Evolutionary conservation across 1,140 invertebrate species (phyloP).

Genomic region (Bombus pascuorum): DNA sequence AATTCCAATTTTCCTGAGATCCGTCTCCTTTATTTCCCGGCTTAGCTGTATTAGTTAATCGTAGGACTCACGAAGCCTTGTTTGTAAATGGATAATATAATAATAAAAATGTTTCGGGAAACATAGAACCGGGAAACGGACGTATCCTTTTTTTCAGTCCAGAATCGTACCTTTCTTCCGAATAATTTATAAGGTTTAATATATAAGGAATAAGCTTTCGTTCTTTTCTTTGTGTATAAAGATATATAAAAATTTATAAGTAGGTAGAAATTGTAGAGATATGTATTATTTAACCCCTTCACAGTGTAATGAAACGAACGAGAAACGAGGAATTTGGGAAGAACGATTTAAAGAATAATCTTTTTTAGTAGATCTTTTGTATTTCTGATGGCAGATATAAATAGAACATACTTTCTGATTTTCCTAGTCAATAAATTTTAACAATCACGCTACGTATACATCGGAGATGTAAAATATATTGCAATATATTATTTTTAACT

Average conservation of each 20-base stretch:
- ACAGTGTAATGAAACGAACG: not conserved
- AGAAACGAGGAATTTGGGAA: not conserved
- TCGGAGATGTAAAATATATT: no score
- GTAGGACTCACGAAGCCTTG: not conserved
- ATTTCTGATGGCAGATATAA: no score
- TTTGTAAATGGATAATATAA: constrained; percentile 16
- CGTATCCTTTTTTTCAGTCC: not conserved
- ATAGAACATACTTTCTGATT: no score
- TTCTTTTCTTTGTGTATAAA: not conserved
- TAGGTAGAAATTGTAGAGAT: not conserved
- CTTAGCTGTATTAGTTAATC: not conserved
- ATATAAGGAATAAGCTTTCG: not conserved
- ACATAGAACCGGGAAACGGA: not conserved
- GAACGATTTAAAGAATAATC: no score
- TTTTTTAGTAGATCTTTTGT: no score
- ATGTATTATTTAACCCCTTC: not conserved
- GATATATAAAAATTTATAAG: not conserved
- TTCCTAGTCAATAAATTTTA: not conserved
- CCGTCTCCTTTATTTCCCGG: not conserved
- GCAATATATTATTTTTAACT: no score
- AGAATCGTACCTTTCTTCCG: not conserved
- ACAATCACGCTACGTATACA: no score
- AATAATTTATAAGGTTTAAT: not conserved
- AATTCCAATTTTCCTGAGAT: not conserved
- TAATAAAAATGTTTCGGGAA: constrained; percentile 7